A percentile compares a stretch with the other conserved stretches of the same genome.
These are phyloP conservation scores for Poecilia gillii DNA, from an alignment of 2,797 vertebrate species.

Conservation along the genomic window DNA sequence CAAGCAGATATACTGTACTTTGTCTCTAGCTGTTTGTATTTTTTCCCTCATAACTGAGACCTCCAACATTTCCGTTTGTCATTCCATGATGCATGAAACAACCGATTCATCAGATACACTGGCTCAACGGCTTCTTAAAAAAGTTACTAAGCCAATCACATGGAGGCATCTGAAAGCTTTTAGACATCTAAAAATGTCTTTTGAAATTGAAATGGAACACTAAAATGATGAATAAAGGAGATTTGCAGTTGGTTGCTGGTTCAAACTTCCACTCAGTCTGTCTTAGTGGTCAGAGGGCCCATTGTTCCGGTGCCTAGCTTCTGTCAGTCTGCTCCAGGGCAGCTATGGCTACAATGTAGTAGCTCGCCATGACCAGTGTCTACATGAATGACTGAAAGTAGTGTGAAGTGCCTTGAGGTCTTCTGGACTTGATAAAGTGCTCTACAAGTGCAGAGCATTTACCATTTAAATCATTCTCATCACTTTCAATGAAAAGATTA, in stretches of 20 bases:
- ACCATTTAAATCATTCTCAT: too few relatives aligned
- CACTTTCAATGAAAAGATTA: too few relatives aligned
- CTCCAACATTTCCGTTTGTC: background rate
- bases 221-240: background rate
- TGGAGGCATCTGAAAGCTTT: background rate
- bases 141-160: background rate
- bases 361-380: too few relatives aligned
- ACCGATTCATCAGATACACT: background rate
- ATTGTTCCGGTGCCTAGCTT: too few relatives aligned
- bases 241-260: background rate
- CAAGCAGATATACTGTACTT: background rate
- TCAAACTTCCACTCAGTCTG: too few relatives aligned
- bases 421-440: too few relatives aligned
- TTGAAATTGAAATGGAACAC: background rate
- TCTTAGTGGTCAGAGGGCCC: too few relatives aligned
- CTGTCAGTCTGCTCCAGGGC: too few relatives aligned
- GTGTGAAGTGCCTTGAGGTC: too few relatives aligned
- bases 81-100: background rate
- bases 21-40: background rate
- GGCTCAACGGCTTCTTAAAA: background rate
- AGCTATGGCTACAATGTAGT: too few relatives aligned
- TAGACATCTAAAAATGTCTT: background rate
- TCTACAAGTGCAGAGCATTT: too few relatives aligned
- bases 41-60: background rate
- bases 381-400: too few relatives aligned